Conservation (phyloP, 2,113 vertebrate species). For the Petaurus breviceps region DNA sequence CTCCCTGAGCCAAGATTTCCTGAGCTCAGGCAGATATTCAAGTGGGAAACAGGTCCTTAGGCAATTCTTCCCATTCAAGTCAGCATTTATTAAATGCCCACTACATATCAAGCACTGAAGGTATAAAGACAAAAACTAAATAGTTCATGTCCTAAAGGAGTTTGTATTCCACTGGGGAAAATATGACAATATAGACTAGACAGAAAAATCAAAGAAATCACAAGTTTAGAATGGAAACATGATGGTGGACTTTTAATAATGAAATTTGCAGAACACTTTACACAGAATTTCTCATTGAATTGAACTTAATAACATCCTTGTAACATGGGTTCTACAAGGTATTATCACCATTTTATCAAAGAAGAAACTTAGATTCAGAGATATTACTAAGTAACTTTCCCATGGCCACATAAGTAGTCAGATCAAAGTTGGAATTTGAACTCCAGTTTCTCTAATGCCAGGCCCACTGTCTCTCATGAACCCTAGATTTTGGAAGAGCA, state of each 20-base stretch:
- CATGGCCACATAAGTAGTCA: not conserved
- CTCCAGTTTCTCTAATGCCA: not conserved
- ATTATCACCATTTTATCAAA: not conserved
- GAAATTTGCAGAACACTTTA: too few species aligned
- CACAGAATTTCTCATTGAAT: not conserved
- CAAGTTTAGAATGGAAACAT: not conserved
- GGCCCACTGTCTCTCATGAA: not conserved
- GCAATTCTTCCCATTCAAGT: not conserved
- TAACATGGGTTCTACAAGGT: not conserved
- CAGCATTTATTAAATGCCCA: not conserved
- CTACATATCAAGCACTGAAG: not conserved
- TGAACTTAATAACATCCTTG: not conserved
- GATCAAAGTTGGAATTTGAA: not conserved
- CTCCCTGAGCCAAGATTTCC: not conserved
- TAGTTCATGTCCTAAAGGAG: not conserved
- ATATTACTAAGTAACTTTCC: not conserved
- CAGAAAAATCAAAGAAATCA: not conserved
- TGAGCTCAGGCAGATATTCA: not conserved
- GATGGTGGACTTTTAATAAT: not conserved
- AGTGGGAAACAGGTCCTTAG: not conserved
- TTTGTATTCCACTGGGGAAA: not conserved
- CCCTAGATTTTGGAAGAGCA: not conserved
- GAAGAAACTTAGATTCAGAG: not conserved
- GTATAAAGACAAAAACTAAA: not conserved
- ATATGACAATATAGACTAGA: not conserved